A percentile compares a stretch with the other conserved stretches of the same genome.
These are phyloP conservation scores for Alosa sapidissima DNA, from an alignment of 2,797 vertebrate species.

Conservation along the genomic window DNA sequence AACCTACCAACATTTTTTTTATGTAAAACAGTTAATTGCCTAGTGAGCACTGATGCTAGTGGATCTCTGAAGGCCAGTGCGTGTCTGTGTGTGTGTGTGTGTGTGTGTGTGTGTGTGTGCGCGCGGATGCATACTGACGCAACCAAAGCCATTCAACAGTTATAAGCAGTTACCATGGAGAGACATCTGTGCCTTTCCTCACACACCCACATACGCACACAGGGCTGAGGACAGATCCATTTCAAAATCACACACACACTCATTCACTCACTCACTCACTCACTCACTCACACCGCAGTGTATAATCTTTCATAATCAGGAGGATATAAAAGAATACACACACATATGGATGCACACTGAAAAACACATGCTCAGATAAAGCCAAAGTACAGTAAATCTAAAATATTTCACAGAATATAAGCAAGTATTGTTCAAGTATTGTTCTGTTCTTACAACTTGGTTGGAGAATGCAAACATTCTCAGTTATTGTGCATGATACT, in stretches of 20 bases:
- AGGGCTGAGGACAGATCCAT: background rate
- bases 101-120: background rate
- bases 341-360: background rate
- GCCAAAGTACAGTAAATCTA: background rate
- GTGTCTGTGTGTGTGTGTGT: slow-evolving; percentile 11
- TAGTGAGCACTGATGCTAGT: background rate
- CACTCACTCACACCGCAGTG: background rate
- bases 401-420: too few species aligned
- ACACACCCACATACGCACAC: background rate
- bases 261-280: background rate
- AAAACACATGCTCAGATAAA: background rate
- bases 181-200: slow-evolving; percentile 21
- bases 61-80: background rate
- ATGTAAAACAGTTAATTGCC: background rate
- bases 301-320: background rate
- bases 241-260: background rate
- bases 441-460: too few species aligned
- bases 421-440: too few species aligned
- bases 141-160: slow-evolving; percentile 12
- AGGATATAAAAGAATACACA: background rate
- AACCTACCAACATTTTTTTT: background rate
- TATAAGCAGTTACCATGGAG: slow-evolving; percentile 25
- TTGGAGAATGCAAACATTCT: too few species aligned
- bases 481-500: background rate
- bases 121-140: background rate